Evolutionary conservation across 2,888 invertebrate genomes (phyloP).

Genomic region (Drosophila picticornis): DNA sequence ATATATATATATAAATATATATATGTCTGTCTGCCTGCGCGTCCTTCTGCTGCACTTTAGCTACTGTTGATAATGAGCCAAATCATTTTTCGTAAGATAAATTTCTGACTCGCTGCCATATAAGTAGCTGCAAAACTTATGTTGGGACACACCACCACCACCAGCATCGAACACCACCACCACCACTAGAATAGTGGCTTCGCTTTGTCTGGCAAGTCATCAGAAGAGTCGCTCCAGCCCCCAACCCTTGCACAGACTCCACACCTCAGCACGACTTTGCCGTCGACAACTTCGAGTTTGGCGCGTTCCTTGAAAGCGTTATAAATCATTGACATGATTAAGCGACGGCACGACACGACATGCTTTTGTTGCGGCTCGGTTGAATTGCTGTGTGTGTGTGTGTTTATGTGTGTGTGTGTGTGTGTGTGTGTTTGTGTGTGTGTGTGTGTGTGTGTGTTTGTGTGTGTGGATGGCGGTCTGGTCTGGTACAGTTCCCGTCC

Average conservation of each 20-base stretch:
- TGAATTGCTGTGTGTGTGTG: slow-evolving; percentile 23
- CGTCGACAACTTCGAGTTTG: slow-evolving; percentile 78
- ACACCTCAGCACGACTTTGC: slow-evolving; percentile 58
- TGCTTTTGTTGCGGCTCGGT: slow-evolving; percentile 66
- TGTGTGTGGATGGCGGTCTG: slow-evolving; percentile 7
- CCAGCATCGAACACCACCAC: slow-evolving; percentile 9
- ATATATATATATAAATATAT: background rate
- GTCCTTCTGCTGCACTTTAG: slow-evolving; percentile 66
- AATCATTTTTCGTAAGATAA: slow-evolving; percentile 81
- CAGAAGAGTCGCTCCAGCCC: slow-evolving; percentile 21
- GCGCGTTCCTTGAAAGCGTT: slow-evolving; percentile 80
- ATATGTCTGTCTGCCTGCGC: slow-evolving; percentile 4
- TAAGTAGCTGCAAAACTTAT: slow-evolving; percentile 77
- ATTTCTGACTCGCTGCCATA: slow-evolving; percentile 65
- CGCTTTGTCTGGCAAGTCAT: slow-evolving; percentile 76
- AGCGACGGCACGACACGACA: slow-evolving; percentile 79
- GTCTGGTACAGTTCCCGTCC: background rate
- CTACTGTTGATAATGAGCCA: slow-evolving; percentile 81
- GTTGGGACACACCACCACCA: slow-evolving; percentile 57
- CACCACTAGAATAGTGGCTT: slow-evolving; percentile 21
- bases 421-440: slow-evolving; percentile 11
- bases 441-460: background rate
- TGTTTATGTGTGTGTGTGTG: background rate
- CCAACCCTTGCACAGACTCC: slow-evolving; percentile 12
- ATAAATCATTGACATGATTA: slow-evolving; percentile 83